Evolutionary conservation across 2,113 vertebrate species (phyloP), one percentile per base, ranked within the genome.

Genomic region (Tragelaphus imberbis): DNA sequence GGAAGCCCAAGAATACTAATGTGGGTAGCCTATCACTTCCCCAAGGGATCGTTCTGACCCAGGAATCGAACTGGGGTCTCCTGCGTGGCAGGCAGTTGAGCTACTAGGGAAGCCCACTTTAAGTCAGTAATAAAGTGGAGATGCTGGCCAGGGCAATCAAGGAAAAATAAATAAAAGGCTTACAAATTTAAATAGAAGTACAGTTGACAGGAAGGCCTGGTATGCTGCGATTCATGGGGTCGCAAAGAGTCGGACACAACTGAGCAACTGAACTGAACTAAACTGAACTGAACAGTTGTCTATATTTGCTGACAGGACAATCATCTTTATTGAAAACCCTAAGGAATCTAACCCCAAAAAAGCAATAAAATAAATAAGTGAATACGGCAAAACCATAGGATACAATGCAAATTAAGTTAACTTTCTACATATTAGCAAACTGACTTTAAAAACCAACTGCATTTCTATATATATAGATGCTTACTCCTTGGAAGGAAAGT

Each of bases 181-280:
- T 19, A 87, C 7, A 49, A 88, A 53, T 79, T 90, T 33, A 51
- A 85, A 79, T 61, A 81, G 5, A 68, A 82, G 10, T 44, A 90
- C 63, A 65, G 11, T 15, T 63, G 4, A 61, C 59, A 61, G 59
- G 2, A 12, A 61, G 59, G 59, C 59, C 59, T 30, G 27, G 59
- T 1, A 2, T 1, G 5, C 5, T 61, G 27, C 0, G 0, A 61
- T 61, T 30, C 59, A 61, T 14, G 59, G 12, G 2, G 12, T 61
- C 12, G 5, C 59, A 61, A 59, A 59, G 27, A 61, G 59, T 30
- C 13, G 3, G 59, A 61, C 59, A 61, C 12, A 0, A 14, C 12
- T 61, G 59, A 61, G 59, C 0, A 23, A 56, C 19, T 55, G 6
- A 4, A 61, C 59, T 61, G 59, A 61, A 49, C 44, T 44, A 44